Conservation (phyloP, 2,797 vertebrate genomes). For the Parotocinclus haroldoi region DNA sequence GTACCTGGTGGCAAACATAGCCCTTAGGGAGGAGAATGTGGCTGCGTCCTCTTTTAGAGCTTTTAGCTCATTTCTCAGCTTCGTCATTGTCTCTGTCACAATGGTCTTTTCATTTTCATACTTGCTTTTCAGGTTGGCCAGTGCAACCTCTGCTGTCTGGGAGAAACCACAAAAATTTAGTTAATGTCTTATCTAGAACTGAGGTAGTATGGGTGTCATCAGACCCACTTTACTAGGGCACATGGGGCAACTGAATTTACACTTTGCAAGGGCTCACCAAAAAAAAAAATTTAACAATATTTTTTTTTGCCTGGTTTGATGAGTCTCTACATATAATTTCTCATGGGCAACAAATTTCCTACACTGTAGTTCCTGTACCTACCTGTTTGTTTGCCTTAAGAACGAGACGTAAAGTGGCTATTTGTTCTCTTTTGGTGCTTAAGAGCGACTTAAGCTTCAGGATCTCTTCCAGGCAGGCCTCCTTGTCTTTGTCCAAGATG, state of each 20-base stretch:
- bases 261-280: no score
- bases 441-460: conserved; percentile 95
- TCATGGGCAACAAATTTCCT: no score
- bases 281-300: no score
- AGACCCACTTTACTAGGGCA: no score
- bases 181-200: no score
- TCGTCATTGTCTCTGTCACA: conserved; percentile 99
- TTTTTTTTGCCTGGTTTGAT: no score
- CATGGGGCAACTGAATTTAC: no score
- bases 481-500: conserved; percentile 95
- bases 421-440: conserved; percentile 97
- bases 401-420: conserved; percentile 91
- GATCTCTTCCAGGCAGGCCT: conserved; percentile 95
- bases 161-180: neutral
- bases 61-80: conserved; percentile 94
- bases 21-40: conserved; percentile 96
- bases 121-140: conserved; percentile 97
- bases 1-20: conserved; percentile 98
- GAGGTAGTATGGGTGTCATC: no score
- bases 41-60: conserved; percentile 97
- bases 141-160: conserved; percentile 91
- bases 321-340: no score
- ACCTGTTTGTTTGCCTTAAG: conserved; percentile 99
- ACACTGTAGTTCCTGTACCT: conserved; percentile 22
- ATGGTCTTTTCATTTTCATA: conserved; percentile 97